Percentiles rank a stretch among this genome's conserved stretches.
These are phyloP conservation scores for Diadophis punctatus DNA, from an alignment of 2,113 vertebrate genomes.

Conservation along the genomic window DNA sequence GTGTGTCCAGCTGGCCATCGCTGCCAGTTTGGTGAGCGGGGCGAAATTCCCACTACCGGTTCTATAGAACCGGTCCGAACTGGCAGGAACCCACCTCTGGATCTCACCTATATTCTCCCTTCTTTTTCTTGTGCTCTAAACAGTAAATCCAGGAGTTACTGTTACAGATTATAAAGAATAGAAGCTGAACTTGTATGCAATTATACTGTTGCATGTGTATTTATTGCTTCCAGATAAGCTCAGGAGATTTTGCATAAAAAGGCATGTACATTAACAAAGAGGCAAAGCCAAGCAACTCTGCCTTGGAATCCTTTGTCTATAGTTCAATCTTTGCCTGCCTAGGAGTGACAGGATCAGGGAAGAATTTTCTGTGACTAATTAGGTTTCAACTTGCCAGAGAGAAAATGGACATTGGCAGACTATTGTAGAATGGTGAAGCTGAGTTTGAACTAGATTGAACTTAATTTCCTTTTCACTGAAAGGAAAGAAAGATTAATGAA, in stretches of 20 bases:
- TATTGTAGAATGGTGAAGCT: slow-evolving; percentile 71
- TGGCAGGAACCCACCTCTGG: too few species aligned
- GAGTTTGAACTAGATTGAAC: slow-evolving; percentile 83
- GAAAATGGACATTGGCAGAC: slow-evolving; percentile 79
- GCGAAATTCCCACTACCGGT: too few species aligned
- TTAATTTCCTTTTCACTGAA: slow-evolving; percentile 94
- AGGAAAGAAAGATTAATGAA: slow-evolving; percentile 96
- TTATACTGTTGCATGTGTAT: background rate
- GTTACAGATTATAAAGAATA: background rate
- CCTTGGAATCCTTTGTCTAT: slow-evolving; percentile 60
- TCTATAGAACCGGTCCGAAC: too few species aligned
- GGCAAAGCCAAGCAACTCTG: slow-evolving; percentile 39
- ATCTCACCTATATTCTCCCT: background rate
- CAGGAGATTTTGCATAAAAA: slow-evolving; percentile 12
- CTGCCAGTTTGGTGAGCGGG: too few species aligned
- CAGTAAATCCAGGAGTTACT: background rate
- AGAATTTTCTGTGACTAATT: slow-evolving; percentile 89
- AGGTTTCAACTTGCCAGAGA: slow-evolving; percentile 83
- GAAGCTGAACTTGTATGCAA: background rate
- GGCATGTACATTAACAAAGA: slow-evolving; percentile 29
- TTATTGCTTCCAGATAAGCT: slow-evolving; percentile 22
- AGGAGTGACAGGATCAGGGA: slow-evolving; percentile 77
- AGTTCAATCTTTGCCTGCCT: slow-evolving; percentile 65
- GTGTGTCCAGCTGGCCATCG: too few species aligned
- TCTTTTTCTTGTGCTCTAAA: slow-evolving; percentile 17